Base-by-base conservation (phyloP, 2,797 vertebrate species). In the Paguma larvata region DNA sequence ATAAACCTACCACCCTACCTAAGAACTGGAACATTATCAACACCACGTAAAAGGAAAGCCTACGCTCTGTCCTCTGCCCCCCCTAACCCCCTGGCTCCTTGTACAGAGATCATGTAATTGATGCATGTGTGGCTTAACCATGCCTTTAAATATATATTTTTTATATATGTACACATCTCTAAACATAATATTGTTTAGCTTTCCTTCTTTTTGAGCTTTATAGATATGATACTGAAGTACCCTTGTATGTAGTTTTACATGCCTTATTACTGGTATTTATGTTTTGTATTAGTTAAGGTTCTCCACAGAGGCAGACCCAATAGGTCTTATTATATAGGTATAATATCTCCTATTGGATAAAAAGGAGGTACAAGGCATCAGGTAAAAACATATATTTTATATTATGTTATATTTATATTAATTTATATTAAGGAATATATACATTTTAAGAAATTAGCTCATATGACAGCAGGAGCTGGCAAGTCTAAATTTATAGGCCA, bases 121-220 rank as follows among this genome's bases (percentile, higher is more conserved):
- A 21, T 3, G 30, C 8, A 70, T 25, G 25, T 70, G 62, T 14
- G 34, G 41, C 34, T 72, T 85, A 44, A 10, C 32, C 12, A 77
- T 48, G 38, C n/a, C 48, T 87, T 80, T 59, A 72, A 79, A 70
- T 72, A 12, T 41, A 25, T n/a, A 21, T 72, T 84, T 82, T n/a
- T 62, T 6, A 51, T 2, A 16, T 75, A 53, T 15, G 12, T 77
- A 27, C 41, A 38, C 4, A 67, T 77, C 34, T n/a, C 4, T 62
- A 82, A 78, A 56, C 21, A 63, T 70, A 27, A 46, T 48, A 38
- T 46, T 86, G n/a, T 48, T 92, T 89, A 48, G 27, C 53, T 59
- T 59, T 72, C 27, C 16, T 51, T 86, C 73, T 68, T 80, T 75
- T 70, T 83, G 16, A 93, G 7, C 25, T 95, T 94, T 79, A 95